Evolutionary conservation across 2,888 invertebrate genomes (phyloP).

Genomic region (Hirtodrosophila cameraria): DNA sequence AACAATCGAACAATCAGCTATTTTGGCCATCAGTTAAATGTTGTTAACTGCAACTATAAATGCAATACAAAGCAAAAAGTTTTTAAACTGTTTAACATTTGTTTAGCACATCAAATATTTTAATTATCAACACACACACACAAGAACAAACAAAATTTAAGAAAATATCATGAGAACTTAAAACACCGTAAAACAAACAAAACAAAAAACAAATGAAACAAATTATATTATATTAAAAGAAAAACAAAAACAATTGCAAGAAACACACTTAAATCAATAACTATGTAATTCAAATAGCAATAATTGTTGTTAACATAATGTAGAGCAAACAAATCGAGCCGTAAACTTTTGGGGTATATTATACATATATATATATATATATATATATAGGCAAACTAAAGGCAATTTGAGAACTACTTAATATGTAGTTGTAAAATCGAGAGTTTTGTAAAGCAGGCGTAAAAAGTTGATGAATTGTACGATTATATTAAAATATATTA

Average conservation of each 20-base stretch:
- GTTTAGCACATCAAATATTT: conserved; percentile 55
- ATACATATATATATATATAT: not conserved
- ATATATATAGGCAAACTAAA: conserved; percentile 15
- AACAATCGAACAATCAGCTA: conserved; percentile 35
- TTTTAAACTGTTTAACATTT: conserved; percentile 55
- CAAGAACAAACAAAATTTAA: conserved; percentile 4
- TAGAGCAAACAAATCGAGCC: conserved; percentile 36
- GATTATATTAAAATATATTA: conserved; percentile 59
- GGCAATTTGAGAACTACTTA: conserved; percentile 33
- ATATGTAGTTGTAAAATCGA: conserved; percentile 25
- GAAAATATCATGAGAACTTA: conserved; percentile 54
- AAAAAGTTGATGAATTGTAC: conserved; percentile 53
- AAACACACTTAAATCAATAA: conserved; percentile 62
- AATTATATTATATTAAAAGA: conserved; percentile 42
- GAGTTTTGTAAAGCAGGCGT: conserved; percentile 48
- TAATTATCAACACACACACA: conserved; percentile 40
- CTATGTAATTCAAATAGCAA: conserved; percentile 65
- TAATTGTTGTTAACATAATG: conserved; percentile 72
- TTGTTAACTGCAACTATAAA: conserved; percentile 41
- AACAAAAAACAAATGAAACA: too few relatives aligned
- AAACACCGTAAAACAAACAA: conserved; percentile 61
- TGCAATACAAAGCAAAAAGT: conserved; percentile 31
- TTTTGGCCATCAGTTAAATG: conserved; percentile 47
- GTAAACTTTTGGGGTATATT: conserved; percentile 25
- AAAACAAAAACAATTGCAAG: conserved; percentile 39